phyloP scores from a whole-genome alignment of 2,888 invertebrate species.

The Himalopsyche japonica region DNA sequence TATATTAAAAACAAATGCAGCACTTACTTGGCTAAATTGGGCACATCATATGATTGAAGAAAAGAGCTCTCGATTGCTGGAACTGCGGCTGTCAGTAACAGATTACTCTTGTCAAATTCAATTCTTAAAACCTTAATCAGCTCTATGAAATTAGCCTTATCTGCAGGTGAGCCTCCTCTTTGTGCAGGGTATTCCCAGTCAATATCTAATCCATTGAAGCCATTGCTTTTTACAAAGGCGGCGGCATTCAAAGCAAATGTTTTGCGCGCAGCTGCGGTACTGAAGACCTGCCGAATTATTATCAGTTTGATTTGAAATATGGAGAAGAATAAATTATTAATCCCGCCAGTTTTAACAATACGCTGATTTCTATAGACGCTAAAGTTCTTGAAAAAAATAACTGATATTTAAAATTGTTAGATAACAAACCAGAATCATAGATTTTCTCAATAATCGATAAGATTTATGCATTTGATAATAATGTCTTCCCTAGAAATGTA shows the following conservation, averaged over 20 bases:
- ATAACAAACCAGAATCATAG: no score
- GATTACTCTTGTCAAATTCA: slow-evolving; percentile 52
- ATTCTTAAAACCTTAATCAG: slow-evolving; percentile 53
- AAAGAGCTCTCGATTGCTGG: slow-evolving; percentile 51
- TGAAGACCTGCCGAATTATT: slow-evolving; percentile 42
- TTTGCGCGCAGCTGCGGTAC: slow-evolving; percentile 45
- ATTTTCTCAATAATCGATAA: no score
- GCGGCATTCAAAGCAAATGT: slow-evolving; percentile 56
- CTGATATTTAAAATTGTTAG: no score
- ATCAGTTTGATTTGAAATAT: no score
- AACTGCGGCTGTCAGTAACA: slow-evolving; percentile 57
- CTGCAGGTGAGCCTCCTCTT: slow-evolving; percentile 50
- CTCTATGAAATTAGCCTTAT: slow-evolving; percentile 47
- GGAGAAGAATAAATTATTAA: no score
- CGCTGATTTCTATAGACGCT: no score
- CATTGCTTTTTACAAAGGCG: slow-evolving; percentile 53
- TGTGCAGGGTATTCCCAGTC: slow-evolving; percentile 66
- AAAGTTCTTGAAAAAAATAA: no score
- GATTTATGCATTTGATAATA: no score
- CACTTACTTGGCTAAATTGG: slow-evolving; percentile 50
- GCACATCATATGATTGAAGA: slow-evolving; percentile 57
- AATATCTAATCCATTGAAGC: slow-evolving; percentile 66
- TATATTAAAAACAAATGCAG: not conserved
- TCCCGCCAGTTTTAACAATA: no score
- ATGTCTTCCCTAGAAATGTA: no score